Evolutionary conservation across 2,888 invertebrate species (phyloP).

Genomic region (Tillus elongatus): DNA sequence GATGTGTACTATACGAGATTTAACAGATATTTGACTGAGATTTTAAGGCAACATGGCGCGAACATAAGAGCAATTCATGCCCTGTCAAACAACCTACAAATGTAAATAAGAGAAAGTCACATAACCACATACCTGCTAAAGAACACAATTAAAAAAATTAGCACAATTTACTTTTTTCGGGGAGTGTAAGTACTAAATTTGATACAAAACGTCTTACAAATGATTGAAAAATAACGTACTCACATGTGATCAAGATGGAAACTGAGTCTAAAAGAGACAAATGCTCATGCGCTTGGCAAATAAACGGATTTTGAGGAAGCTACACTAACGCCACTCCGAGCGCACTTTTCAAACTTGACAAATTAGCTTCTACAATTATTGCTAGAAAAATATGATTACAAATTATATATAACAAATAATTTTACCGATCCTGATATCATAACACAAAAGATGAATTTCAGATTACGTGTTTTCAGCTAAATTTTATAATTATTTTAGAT

Average conservation of each 20-base stretch:
- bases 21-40: conserved; percentile 19
- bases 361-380: neutral
- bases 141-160: conserved; percentile 11
- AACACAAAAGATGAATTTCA: too few relatives aligned
- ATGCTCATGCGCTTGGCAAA: conserved; percentile 54
- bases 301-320: conserved; percentile 25
- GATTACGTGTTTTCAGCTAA: too few relatives aligned
- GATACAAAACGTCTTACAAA: conserved; percentile 41
- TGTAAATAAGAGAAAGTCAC: conserved; percentile 11
- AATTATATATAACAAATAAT: too few relatives aligned
- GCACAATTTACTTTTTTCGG: conserved; percentile 20
- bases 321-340: conserved; percentile 22
- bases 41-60: conserved; percentile 47
- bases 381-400: too few relatives aligned
- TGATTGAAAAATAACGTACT: conserved; percentile 54
- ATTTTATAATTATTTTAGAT: too few relatives aligned
- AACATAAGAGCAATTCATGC: conserved; percentile 39
- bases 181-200: too few relatives aligned
- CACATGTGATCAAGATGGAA: conserved; percentile 87
- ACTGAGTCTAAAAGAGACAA: conserved; percentile 73
- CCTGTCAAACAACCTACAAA: conserved; percentile 35
- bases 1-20: conserved; percentile 16
- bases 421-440: too few relatives aligned
- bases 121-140: too few relatives aligned
- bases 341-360: conserved; percentile 24